Evolutionary conservation across 2,888 invertebrate genomes (phyloP), one percentile per base, ranked within the genome.

Genomic region (Apantesis nais): DNA sequence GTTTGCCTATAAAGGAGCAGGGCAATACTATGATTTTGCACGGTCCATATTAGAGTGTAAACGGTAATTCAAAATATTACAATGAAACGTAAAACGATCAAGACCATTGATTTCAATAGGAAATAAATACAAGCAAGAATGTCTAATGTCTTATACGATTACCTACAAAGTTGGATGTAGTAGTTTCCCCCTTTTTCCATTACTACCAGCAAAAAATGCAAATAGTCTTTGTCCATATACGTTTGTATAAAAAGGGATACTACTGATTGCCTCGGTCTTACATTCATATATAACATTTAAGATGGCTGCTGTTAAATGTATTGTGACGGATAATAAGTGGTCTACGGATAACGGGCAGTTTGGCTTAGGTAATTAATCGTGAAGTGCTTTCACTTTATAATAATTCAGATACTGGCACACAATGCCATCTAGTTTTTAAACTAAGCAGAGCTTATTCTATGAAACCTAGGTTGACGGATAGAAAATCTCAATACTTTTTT

Each of bases 301-400:
- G 85, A 88, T 87, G 85, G 85, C 88, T 85, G 90, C 86, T 83
- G 93, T 90, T 92, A 89, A 93, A 93, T 92, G 91, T 92, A 90
- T 93, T 93, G 93, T 93, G 92, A 93, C 92, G 91, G 89, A 81
- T 86, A 89, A 91, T 92, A 90, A 92, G 91, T 92, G 89, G 87
- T 85, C 83, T 90, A 71, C 89, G 87, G 90, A 85, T 91, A 93
- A 92, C 93, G 91, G 84, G 83, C 79, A 83, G 80, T 84, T 88
- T 86, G 86, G 88, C 85, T 92, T 92, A 52, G 48, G 48, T n/a
- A 91, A 93, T 93, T 92, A 91, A 90, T 91, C 88, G 86, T 88
- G 87, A 88, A 86, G 84, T 85, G 87, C 88, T 88, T 84, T 88
- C 86, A 83, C 82, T 70, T 66, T 68, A n/a, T n/a, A n/a, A n/a